Evolutionary conservation across 2,797 vertebrate species (phyloP), one percentile per base, ranked within the genome.

Genomic region (Coregonus suidteri): DNA sequence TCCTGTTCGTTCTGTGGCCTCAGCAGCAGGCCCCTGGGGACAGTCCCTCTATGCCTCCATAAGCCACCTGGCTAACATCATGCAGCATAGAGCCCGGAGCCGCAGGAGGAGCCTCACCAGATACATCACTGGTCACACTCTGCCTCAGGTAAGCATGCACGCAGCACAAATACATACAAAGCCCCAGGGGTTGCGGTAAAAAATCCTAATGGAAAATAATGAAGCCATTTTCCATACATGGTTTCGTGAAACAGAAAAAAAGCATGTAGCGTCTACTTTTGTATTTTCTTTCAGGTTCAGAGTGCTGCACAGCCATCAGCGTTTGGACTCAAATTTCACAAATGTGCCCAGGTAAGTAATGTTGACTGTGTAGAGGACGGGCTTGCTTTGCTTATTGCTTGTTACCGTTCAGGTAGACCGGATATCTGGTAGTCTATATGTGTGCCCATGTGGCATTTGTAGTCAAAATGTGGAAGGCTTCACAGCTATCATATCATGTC

Each of bases 341-440:
- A 98, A 83, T 99, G 97, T 86, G 96, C 95, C 14, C 78, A 95
- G 93, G 97, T 98, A 90, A 18, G 15, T 80, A n/a, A 9, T 65
- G 0, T 71, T 16, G 67, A 34, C 35, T 69, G 25, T 37, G 5
- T 35, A 16, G 3, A 6, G 34, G 1, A 62, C 7, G 9, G n/a
- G 59, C 20, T 62, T 25, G 20, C 9, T 9, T 25, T 62, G 59
- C n/a, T 62, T 62, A 62, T 62, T 25, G 59, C n/a, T 62, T 47
- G 41, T 47, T 47, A 47, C 41, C 9, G 1, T 59, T 59, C 5
- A 6, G 3, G 59, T 62, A 9, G n/a, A 62, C 20, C 20, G 9
- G n/a, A 9, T 9, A 25, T 20, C 3, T 6, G 18, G 4, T 20
- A 62, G 18, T 62, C 4, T 20, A 11, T 62, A 20, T 13, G 25